Percentiles rank a stretch among this genome's conserved stretches.
Conservation (phyloP, 1,140 invertebrate genomes). For the Colletes gigas region DNA sequence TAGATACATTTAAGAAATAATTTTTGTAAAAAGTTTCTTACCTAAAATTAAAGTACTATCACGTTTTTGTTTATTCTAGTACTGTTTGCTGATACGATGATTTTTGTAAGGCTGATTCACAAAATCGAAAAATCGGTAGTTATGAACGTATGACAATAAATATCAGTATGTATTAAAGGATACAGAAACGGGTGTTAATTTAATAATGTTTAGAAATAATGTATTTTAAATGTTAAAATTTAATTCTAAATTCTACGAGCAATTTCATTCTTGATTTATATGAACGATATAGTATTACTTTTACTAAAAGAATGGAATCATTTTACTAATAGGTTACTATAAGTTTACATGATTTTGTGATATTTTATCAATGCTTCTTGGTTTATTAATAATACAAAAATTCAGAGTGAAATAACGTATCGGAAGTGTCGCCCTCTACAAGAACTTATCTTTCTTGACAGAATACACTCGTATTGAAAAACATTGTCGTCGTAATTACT, state of each 20-base stretch:
- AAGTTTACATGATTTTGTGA: not conserved
- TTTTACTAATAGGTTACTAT: not conserved
- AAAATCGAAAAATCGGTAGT: not conserved
- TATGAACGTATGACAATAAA: not conserved
- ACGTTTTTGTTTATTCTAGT: not conserved
- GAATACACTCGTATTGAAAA: not conserved
- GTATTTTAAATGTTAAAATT: not conserved
- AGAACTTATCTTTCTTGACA: not conserved
- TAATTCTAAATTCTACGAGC: not conserved
- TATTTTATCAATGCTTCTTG: not conserved
- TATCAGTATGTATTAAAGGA: not conserved
- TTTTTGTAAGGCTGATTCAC: slow-evolving; percentile 7
- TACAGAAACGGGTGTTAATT: not conserved
- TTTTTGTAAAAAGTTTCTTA: not conserved
- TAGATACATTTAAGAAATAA: not conserved
- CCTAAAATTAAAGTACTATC: not conserved
- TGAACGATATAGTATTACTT: not conserved
- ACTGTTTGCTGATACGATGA: too few species aligned
- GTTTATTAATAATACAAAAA: not conserved
- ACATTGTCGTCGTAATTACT: not conserved
- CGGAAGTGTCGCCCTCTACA: slow-evolving; percentile 12
- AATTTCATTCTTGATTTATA: not conserved
- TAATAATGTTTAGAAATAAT: slow-evolving; percentile 5
- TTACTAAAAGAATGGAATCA: not conserved
- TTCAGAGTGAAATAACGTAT: not conserved